A percentile compares a stretch with the other conserved stretches of the same genome.
Conservation (phyloP, 2,888 invertebrate species). For the Megalurothrips usitatus region DNA sequence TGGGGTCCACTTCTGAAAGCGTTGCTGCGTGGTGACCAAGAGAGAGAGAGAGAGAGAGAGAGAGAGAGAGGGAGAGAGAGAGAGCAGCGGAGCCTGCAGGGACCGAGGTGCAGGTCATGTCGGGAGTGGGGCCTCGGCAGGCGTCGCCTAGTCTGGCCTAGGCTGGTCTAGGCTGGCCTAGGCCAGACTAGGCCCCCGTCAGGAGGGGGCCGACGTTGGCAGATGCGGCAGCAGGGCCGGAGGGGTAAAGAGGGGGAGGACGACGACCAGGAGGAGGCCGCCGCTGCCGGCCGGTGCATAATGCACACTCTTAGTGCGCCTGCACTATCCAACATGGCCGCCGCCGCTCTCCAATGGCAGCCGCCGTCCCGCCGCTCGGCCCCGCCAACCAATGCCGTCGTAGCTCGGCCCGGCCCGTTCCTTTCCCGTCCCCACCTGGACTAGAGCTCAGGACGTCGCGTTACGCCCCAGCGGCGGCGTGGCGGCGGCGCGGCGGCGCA, state of each 20-base stretch:
- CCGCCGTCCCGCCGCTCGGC: not conserved
- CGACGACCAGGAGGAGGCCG: not conserved
- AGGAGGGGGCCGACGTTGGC: too few relatives aligned
- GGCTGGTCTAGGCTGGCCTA: too few relatives aligned
- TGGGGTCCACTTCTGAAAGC: too few relatives aligned
- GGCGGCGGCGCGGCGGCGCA: not conserved
- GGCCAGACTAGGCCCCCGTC: too few relatives aligned
- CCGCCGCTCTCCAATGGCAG: conserved; percentile 5
- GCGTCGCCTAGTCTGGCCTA: not conserved
- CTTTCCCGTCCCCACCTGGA: not conserved
- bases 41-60: too few relatives aligned
- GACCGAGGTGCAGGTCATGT: too few relatives aligned
- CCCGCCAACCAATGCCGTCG: not conserved
- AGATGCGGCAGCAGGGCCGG: too few relatives aligned
- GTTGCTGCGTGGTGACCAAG: too few relatives aligned
- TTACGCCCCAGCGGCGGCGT: not conserved
- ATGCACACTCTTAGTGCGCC: conserved; percentile 3
- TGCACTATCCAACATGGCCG: conserved; percentile 13
- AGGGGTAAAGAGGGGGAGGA: too few relatives aligned
- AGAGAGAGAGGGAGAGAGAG: too few relatives aligned
- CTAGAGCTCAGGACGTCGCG: not conserved
- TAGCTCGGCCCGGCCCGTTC: not conserved
- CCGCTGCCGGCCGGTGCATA: not conserved
- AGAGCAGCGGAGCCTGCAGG: too few relatives aligned
- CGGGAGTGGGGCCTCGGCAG: not conserved